Evolutionary conservation across 2,797 vertebrate genomes (phyloP).

Genomic region (Clarias pachynema): DNA sequence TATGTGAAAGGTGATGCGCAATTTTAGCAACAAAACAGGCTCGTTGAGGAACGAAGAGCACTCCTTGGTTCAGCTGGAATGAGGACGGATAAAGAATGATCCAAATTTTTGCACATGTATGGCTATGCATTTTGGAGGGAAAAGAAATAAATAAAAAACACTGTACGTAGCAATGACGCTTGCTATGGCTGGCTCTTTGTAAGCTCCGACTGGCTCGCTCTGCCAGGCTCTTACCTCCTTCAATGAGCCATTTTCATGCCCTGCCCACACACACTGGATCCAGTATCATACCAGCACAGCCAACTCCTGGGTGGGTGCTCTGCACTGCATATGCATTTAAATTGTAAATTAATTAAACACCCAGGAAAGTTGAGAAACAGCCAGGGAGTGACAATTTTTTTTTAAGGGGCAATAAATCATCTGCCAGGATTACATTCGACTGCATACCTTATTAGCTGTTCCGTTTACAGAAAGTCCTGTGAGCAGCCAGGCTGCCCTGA

Average conservation of each 20-base stretch:
- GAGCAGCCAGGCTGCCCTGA: conserved; percentile 59
- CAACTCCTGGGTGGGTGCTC: conserved; percentile 73
- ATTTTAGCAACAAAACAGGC: conserved; percentile 73
- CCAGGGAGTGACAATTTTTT: conserved; percentile 63
- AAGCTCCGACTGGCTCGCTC: conserved; percentile 69
- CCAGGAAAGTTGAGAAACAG: conserved; percentile 73
- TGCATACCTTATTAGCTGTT: conserved; percentile 64
- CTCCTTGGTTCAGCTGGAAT: conserved; percentile 69
- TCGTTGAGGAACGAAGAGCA: conserved; percentile 62
- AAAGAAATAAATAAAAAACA: conserved; percentile 62
- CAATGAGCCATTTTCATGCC: conserved; percentile 69
- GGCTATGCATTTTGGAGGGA: conserved; percentile 74
- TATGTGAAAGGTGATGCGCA: conserved; percentile 65
- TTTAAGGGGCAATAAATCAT: conserved; percentile 70
- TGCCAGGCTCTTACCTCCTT: conserved; percentile 65
- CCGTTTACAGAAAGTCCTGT: conserved; percentile 64
- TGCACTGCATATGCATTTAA: conserved; percentile 72
- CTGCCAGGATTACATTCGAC: conserved; percentile 67
- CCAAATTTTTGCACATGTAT: conserved; percentile 73
- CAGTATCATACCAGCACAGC: conserved; percentile 62
- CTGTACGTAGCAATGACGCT: conserved; percentile 77
- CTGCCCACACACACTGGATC: conserved; percentile 66
- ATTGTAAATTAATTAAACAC: conserved; percentile 77
- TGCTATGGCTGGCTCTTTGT: conserved; percentile 77
- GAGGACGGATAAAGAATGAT: conserved; percentile 64